Evolutionary conservation across 1,140 invertebrate species (phyloP), one percentile per base, ranked within the genome.

Genomic region (Ylistrum balloti): DNA sequence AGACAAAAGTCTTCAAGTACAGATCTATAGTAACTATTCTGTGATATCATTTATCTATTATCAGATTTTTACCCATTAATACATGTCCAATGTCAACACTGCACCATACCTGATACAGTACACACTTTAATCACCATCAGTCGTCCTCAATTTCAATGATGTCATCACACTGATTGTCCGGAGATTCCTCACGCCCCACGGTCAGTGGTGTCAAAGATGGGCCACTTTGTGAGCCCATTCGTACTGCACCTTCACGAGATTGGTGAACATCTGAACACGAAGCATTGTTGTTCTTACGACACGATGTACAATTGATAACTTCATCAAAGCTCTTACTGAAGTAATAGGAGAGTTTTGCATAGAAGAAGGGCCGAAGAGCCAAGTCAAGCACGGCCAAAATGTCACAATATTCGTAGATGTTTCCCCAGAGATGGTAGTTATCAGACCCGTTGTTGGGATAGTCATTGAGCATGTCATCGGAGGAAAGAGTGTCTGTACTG

Each of bases 291-390:
- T n/a, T 74, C 22, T 91, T 85, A 86, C 87, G 91, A 87, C 91
- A 92, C 13, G 85, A 87, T n/a, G 45, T 92, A 85, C 91, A 92
- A 45, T 92, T 92, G 7, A 92, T 89, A 2, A 92, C 86, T 86
- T 92, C 91, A 87, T 91, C 90, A 88, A 92, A 92, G 86, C 91
- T 92, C 56, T 88, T 89, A 45, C 91, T 89, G 85, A 92, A 92
- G 22, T 92, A 91, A 41, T 88, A 88, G 10, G 91, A 92, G 33
- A 92, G 86, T 85, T 92, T 92, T 28, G 90, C 90, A 87, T 92
- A 92, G 56, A 92, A 91, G 56, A 92, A 88, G 28, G 91, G 91
- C 33, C 91, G 86, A 13, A 91, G 32, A 38, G 88, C 90, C 41
- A 91, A 56, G 48, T 92, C 91, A 22, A 92, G 34, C 17, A 92